phyloP scores from a whole-genome alignment of 1,140 invertebrate genomes.

The Microplitis demolitor region DNA sequence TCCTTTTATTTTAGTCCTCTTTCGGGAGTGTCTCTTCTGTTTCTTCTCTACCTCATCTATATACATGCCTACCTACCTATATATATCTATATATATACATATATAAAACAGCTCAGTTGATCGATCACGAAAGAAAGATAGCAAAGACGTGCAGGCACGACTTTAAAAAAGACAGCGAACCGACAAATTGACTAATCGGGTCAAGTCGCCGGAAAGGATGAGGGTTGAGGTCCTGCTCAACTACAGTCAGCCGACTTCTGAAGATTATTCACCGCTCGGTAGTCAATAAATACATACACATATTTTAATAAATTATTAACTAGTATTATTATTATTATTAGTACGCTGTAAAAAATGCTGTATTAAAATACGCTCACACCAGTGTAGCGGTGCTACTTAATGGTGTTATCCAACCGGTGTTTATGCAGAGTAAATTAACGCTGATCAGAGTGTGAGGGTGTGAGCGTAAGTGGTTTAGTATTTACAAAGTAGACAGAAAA shows the following conservation, averaged over 20 bases:
- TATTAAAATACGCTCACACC: too few species aligned
- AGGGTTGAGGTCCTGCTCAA: constrained; percentile 8
- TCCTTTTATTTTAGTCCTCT: neutral
- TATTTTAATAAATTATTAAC: neutral
- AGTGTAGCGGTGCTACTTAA: too few species aligned
- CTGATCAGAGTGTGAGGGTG: too few species aligned
- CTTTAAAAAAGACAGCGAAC: constrained; percentile 20
- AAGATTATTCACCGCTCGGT: neutral
- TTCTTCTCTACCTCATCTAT: neutral
- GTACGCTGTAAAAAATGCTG: too few species aligned
- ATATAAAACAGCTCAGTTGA: neutral
- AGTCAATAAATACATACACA: neutral
- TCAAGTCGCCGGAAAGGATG: constrained; percentile 31
- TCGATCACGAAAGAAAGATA: constrained; percentile 31
- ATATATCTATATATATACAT: too few species aligned
- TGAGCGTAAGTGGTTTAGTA: too few species aligned
- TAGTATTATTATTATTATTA: too few species aligned
- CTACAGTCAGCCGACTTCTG: neutral
- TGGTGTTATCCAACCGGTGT: too few species aligned
- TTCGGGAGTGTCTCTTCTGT: neutral
- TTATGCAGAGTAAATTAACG: too few species aligned
- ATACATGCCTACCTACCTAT: too few species aligned
- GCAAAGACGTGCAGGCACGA: constrained; percentile 7
- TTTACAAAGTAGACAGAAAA: too few species aligned
- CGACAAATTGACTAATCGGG: constrained; percentile 37